Evolutionary conservation across 2,888 invertebrate genomes (phyloP).

Genomic region (Therioaphis trifolii): DNA sequence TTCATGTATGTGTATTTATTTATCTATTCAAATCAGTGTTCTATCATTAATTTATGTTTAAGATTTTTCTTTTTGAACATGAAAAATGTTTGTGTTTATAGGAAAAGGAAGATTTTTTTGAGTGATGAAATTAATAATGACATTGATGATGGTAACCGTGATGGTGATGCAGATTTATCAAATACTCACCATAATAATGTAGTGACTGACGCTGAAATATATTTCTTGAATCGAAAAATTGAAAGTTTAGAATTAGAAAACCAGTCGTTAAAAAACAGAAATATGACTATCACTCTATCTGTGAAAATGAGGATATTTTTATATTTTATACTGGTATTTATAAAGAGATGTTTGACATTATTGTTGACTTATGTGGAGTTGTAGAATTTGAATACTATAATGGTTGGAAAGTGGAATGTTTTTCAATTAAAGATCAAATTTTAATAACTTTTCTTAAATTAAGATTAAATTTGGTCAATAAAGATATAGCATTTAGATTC

Average conservation of each 20-base stretch:
- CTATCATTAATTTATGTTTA: too few relatives aligned
- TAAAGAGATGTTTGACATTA: conserved; percentile 20
- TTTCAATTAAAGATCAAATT: conserved; percentile 41
- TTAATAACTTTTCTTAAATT: conserved; percentile 53
- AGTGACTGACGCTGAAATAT: not conserved
- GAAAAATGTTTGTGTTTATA: too few relatives aligned
- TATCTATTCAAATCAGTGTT: too few relatives aligned
- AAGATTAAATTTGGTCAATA: conserved; percentile 25
- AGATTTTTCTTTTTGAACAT: too few relatives aligned
- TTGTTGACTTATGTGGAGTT: conserved; percentile 8
- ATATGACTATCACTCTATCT: conserved; percentile 16
- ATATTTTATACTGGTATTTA: conserved; percentile 27
- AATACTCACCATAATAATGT: not conserved
- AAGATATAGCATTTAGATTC: conserved; percentile 48
- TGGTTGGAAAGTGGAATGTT: conserved; percentile 25
- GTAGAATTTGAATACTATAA: conserved; percentile 21
- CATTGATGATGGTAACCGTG: too few relatives aligned
- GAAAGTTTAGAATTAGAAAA: not conserved
- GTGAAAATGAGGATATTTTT: not conserved
- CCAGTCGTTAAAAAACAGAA: conserved; percentile 5
- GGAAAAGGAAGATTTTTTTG: too few relatives aligned
- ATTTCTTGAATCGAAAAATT: conserved; percentile 26
- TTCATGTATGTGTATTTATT: too few relatives aligned
- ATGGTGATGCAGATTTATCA: too few relatives aligned
- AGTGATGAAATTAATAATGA: too few relatives aligned